Conservation (phyloP, 1,140 invertebrate species). For the Bilobella aurantiaca region DNA sequence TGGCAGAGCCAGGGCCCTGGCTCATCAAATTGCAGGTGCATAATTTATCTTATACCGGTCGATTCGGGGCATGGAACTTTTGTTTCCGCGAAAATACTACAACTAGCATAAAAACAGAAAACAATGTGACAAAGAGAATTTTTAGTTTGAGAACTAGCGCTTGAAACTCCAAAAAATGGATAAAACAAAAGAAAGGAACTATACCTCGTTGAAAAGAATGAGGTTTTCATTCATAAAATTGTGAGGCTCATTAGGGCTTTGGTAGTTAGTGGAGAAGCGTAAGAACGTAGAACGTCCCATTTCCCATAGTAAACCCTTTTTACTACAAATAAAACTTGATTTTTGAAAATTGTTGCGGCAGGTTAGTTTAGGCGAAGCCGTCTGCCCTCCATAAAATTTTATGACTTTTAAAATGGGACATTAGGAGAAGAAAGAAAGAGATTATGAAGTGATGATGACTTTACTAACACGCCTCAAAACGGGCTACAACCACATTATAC, state of each 20-base stretch:
- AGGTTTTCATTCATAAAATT: constrained; percentile 3
- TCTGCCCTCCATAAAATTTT: neutral
- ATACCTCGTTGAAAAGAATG: too few relatives aligned
- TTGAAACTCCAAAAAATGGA: too few relatives aligned
- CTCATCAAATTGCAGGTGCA: too few relatives aligned
- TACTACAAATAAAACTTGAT: neutral
- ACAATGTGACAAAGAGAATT: too few relatives aligned
- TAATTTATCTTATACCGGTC: too few relatives aligned
- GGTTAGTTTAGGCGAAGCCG: neutral
- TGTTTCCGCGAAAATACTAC: too few relatives aligned
- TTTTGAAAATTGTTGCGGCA: neutral
- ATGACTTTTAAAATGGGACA: constrained; percentile 11
- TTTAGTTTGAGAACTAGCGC: too few relatives aligned
- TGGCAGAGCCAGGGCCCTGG: too few relatives aligned
- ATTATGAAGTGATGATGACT: constrained; percentile 30
- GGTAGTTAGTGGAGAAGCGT: neutral
- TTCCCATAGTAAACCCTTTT: neutral
- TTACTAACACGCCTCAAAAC: constrained; percentile 16
- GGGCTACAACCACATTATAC: neutral
- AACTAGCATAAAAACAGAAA: too few relatives aligned
- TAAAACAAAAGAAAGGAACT: too few relatives aligned
- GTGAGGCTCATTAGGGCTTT: neutral
- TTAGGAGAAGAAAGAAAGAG: neutral
- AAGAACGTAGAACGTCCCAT: neutral
- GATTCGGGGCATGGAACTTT: too few relatives aligned